Conservation (phyloP, 2,113 vertebrate genomes). For the Alaudala cheleensis region DNA sequence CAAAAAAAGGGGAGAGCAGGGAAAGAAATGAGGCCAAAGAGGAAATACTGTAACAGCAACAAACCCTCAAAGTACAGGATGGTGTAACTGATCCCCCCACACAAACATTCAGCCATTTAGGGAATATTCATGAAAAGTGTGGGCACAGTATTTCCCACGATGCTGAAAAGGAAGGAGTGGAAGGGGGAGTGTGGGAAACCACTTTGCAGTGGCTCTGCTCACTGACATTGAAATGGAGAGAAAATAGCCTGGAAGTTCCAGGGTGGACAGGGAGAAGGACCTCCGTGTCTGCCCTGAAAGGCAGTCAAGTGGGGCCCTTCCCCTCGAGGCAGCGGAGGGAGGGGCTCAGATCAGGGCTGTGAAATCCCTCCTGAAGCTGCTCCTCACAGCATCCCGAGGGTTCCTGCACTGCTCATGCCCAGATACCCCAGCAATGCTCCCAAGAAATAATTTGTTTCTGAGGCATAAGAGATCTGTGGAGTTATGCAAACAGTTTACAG, state of each 20-base stretch:
- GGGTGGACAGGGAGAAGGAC: neutral
- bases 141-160: neutral
- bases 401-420: neutral
- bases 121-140: neutral
- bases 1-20: neutral
- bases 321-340: neutral
- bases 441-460: neutral
- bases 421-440: neutral
- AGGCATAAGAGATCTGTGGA: neutral
- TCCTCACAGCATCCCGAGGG: fast-evolving
- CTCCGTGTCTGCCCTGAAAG: neutral
- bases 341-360: neutral
- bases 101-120: neutral
- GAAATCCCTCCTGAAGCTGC: neutral
- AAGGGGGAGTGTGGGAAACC: neutral
- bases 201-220: neutral
- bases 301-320: neutral
- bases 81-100: neutral
- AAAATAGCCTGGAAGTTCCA: neutral
- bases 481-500: neutral
- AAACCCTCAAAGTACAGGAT: neutral
- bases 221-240: neutral
- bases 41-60: neutral
- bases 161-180: neutral
- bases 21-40: neutral